Evolutionary conservation across 2,113 vertebrate species (phyloP).

Genomic region (Oriolus oriolus): DNA sequence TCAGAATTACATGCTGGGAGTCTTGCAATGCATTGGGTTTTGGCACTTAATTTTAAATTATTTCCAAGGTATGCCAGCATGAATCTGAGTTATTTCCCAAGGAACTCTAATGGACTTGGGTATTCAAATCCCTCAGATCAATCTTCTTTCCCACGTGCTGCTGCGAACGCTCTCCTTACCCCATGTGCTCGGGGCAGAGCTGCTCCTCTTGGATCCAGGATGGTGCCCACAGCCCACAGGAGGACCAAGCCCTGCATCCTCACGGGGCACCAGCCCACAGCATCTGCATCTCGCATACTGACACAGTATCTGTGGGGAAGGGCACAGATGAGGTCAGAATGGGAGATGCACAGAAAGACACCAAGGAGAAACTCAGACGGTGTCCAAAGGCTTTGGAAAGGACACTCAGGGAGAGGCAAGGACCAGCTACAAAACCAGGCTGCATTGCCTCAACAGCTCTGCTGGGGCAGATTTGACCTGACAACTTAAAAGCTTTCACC

Average conservation of each 20-base stretch:
- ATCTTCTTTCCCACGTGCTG: neutral
- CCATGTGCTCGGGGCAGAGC: neutral
- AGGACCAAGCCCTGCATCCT: neutral
- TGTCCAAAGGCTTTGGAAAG: neutral
- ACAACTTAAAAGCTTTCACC: neutral
- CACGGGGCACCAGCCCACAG: neutral
- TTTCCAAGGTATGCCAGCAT: neutral
- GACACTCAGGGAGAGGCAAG: neutral
- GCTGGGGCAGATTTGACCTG: neutral
- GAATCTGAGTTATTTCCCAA: neutral
- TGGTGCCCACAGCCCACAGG: rapidly evolving
- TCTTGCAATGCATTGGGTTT: neutral
- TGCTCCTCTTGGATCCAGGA: neutral
- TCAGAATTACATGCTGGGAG: constrained; percentile 15
- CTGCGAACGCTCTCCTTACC: neutral
- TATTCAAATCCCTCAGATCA: neutral
- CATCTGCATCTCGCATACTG: neutral
- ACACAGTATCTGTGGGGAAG: neutral
- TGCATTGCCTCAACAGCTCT: neutral
- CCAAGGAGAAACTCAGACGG: neutral
- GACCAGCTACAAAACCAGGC: neutral
- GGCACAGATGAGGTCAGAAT: neutral
- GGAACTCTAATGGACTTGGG: neutral
- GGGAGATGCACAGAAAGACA: neutral
- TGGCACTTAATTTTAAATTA: constrained; percentile 1